Evolutionary conservation across 92 coral and sea anemone genomes (phyloP).

Genomic region (Nematostella vectensis): DNA sequence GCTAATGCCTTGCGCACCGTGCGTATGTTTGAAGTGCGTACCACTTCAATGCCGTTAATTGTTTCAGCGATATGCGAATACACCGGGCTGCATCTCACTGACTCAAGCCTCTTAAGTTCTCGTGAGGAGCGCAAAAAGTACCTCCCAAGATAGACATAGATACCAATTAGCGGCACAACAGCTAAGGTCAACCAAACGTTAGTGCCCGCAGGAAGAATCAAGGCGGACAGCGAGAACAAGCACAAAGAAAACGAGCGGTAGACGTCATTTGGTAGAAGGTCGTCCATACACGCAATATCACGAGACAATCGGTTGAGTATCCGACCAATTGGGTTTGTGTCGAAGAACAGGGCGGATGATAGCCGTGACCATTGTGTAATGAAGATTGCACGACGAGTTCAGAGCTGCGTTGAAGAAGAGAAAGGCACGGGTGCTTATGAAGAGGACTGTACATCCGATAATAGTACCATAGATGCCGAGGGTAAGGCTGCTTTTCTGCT

Average conservation of each 20-base stretch:
- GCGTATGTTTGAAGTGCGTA: constrained; percentile 35
- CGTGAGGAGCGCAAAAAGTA: constrained; percentile 39
- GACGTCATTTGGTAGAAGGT: constrained; percentile 1
- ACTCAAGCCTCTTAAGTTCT: constrained; percentile 52
- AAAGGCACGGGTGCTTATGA: constrained; percentile 10
- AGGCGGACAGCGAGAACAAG: neutral
- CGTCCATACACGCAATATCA: constrained; percentile 12
- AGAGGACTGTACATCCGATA: constrained; percentile 14
- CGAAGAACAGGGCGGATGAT: constrained; percentile 33
- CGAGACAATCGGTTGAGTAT: constrained; percentile 13
- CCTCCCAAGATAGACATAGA: constrained; percentile 2
- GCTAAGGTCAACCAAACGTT: constrained; percentile 8
- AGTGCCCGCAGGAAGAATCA: neutral
- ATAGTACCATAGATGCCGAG: constrained; percentile 37
- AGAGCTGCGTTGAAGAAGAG: constrained; percentile 14
- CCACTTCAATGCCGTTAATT: constrained; percentile 32
- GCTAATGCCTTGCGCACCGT: constrained; percentile 20
- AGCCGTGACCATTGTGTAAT: constrained; percentile 28
- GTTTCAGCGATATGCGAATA: constrained; percentile 61
- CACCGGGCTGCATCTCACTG: constrained; percentile 54
- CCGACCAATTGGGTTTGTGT: constrained; percentile 36
- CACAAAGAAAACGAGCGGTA: neutral
- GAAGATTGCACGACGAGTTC: constrained; percentile 28
- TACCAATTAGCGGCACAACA: constrained; percentile 3
- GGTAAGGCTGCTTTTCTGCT: constrained; percentile 12